phyloP scores from a whole-genome alignment of 2,797 vertebrate genomes.

The Strix occidentalis region DNA sequence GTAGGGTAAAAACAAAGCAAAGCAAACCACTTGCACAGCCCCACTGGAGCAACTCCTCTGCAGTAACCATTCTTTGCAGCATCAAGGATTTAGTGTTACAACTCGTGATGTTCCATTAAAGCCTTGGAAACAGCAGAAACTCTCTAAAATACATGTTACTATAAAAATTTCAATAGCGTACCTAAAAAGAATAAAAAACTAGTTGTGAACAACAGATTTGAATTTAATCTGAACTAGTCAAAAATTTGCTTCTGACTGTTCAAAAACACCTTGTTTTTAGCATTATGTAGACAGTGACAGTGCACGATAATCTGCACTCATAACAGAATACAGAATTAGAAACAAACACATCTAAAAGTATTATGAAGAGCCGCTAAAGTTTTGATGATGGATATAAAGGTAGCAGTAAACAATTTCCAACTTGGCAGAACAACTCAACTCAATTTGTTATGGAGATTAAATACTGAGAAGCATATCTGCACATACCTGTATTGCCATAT shows the following conservation, averaged over 20 bases:
- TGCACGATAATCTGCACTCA: not conserved
- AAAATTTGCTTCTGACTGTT: not conserved
- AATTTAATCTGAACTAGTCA: not conserved
- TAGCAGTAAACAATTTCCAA: not conserved
- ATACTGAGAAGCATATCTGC: not conserved
- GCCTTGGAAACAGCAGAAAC: not conserved
- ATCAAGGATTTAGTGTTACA: not conserved
- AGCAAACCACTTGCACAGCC: not conserved
- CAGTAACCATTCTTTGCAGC: not conserved
- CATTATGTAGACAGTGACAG: not conserved
- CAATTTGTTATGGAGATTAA: not conserved
- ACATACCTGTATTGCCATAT: not conserved
- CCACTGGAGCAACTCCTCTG: not conserved
- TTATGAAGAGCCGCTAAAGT: not conserved
- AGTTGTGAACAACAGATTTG: not conserved
- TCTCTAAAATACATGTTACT: not conserved
- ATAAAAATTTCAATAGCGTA: not conserved
- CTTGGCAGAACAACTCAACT: not conserved
- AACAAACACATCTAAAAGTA: not conserved
- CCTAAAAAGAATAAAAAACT: not conserved
- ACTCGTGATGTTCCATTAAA: not conserved
- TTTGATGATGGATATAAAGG: not conserved
- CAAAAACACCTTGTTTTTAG: not conserved
- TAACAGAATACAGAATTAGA: not conserved
- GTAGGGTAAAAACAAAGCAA: not conserved